Evolutionary conservation across 2,888 invertebrate species (phyloP).

Genomic region (Agrotis clavis): DNA sequence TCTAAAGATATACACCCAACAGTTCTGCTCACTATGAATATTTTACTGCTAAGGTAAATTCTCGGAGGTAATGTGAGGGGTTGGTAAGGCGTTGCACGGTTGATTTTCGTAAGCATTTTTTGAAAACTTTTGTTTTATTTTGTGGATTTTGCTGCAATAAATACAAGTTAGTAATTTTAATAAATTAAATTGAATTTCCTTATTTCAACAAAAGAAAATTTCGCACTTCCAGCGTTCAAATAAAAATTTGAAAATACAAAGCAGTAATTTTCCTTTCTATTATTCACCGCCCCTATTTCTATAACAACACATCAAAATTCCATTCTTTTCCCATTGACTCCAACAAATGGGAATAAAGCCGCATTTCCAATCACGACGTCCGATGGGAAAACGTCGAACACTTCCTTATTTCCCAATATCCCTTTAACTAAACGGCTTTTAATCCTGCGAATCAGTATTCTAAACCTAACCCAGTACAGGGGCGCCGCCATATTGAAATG

Average conservation of each 20-base stretch:
- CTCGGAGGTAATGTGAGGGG: constrained; percentile 30
- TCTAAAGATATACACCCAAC: constrained; percentile 56
- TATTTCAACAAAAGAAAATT: neutral
- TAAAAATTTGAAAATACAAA: constrained; percentile 11
- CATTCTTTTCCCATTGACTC: constrained; percentile 48
- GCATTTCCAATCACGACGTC: constrained; percentile 45
- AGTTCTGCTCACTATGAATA: constrained; percentile 60
- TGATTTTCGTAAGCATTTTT: neutral
- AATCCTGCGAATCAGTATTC: constrained; percentile 66
- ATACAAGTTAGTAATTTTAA: no score
- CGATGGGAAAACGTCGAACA: constrained; percentile 46
- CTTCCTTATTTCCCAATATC: constrained; percentile 64
- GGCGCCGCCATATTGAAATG: constrained; percentile 58
- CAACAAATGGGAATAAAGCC: constrained; percentile 48
- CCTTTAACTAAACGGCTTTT: constrained; percentile 63
- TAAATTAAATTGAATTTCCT: no score
- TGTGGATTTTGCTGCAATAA: neutral
- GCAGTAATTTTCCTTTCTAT: constrained; percentile 21
- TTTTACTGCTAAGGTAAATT: constrained; percentile 55
- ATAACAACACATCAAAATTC: constrained; percentile 55
- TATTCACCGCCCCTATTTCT: constrained; percentile 32
- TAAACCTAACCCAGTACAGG: constrained; percentile 50
- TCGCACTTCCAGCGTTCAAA: neutral
- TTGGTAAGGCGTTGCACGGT: neutral
- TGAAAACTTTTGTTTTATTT: neutral